These are phyloP conservation scores for Belonocnema kinseyi DNA, from an alignment of 1,140 invertebrate species.

Conservation along the genomic window DNA sequence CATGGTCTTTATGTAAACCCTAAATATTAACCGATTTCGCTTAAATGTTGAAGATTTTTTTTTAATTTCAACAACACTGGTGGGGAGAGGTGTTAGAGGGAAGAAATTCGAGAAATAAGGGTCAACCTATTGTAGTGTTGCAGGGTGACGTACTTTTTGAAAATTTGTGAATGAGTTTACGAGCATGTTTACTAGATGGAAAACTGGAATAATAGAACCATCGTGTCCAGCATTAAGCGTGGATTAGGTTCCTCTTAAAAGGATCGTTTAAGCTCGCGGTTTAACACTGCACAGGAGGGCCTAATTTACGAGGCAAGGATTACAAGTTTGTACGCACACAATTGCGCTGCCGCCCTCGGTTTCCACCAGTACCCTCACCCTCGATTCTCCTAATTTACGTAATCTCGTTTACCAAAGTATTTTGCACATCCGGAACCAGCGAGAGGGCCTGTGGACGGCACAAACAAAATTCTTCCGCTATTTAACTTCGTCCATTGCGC, in stretches of 20 bases:
- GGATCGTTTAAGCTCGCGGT: conserved; percentile 61
- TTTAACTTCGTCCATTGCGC: conserved; percentile 6
- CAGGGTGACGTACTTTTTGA: too few relatives aligned
- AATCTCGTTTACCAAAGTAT: conserved; percentile 55
- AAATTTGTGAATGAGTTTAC: background rate
- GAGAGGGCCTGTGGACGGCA: conserved; percentile 34
- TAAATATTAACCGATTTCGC: too few relatives aligned
- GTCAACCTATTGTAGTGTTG: too few relatives aligned
- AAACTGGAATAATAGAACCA: conserved; percentile 49
- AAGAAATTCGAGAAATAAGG: too few relatives aligned
- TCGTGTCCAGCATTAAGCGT: conserved; percentile 52
- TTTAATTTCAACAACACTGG: too few relatives aligned
- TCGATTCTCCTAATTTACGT: conserved; percentile 52
- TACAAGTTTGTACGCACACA: conserved; percentile 61
- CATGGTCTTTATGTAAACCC: too few relatives aligned
- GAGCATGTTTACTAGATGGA: background rate
- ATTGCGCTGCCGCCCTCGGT: conserved; percentile 47
- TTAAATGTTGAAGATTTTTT: too few relatives aligned
- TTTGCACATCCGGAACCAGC: conserved; percentile 42
- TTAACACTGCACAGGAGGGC: conserved; percentile 38
- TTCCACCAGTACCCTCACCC: conserved; percentile 28
- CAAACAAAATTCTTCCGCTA: conserved; percentile 30
- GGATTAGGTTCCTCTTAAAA: conserved; percentile 62
- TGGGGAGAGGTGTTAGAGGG: too few relatives aligned
- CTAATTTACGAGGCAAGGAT: conserved; percentile 61